Evolutionary conservation across 1,140 invertebrate species (phyloP).

Genomic region (Myzus persicae): DNA sequence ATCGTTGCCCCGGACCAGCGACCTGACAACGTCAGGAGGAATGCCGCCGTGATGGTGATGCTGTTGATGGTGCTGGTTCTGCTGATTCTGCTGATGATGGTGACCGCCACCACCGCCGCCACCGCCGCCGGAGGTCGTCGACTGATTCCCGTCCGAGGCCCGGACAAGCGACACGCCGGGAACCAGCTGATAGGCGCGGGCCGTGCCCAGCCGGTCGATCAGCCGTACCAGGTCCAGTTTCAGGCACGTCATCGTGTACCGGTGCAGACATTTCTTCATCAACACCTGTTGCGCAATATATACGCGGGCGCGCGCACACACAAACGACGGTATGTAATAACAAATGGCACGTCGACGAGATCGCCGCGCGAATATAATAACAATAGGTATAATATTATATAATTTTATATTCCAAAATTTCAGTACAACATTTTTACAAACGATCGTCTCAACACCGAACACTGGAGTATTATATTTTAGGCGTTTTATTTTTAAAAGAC

Average conservation of each 20-base stretch:
- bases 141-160: neutral
- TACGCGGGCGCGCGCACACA: neutral
- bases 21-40: slow-evolving; percentile 54
- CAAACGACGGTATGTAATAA: slow-evolving; percentile 21
- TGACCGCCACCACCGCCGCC: neutral
- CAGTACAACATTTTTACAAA: neutral
- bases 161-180: slow-evolving; percentile 63
- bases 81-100: neutral
- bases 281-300: slow-evolving; percentile 59
- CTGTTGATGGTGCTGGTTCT: neutral
- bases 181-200: slow-evolving; percentile 70
- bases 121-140: neutral
- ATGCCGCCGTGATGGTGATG: neutral
- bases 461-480: neutral
- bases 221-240: slow-evolving; percentile 81
- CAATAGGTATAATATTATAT: neutral
- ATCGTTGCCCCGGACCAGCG: slow-evolving; percentile 56
- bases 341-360: neutral
- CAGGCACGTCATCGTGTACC: slow-evolving; percentile 79
- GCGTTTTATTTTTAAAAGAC: neutral
- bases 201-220: slow-evolving; percentile 75
- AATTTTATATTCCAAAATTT: neutral
- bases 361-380: neutral
- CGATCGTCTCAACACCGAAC: neutral
- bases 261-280: slow-evolving; percentile 68